Evolutionary conservation across 2,113 vertebrate species (phyloP).

Genomic region (Siniperca chuatsi): DNA sequence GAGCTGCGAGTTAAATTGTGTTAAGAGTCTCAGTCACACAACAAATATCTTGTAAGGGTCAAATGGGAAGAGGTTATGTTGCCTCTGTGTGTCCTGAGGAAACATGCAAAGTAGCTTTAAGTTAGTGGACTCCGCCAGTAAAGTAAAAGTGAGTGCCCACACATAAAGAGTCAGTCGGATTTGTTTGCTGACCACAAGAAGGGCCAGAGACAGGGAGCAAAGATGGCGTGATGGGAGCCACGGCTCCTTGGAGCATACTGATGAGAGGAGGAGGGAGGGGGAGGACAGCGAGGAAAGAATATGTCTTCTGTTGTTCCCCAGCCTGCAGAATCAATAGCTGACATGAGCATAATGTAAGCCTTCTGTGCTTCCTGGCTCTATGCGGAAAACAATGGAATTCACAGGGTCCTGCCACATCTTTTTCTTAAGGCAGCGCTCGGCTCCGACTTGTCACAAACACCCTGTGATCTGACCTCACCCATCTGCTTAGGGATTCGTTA

Average conservation of each 20-base stretch:
- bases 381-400: constrained; percentile 67
- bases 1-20: constrained; percentile 6
- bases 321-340: constrained; percentile 77
- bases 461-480: constrained; percentile 70
- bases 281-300: constrained; percentile 61
- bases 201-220: constrained; percentile 56
- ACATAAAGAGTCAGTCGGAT: background rate
- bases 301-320: constrained; percentile 73
- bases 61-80: background rate
- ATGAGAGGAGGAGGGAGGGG: constrained; percentile 59
- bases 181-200: constrained; percentile 48
- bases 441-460: constrained; percentile 65
- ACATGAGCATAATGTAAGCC: constrained; percentile 72
- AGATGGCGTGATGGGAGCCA: constrained; percentile 67
- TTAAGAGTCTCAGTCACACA: background rate
- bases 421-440: constrained; percentile 41
- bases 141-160: constrained; percentile 5
- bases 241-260: constrained; percentile 71
- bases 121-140: background rate
- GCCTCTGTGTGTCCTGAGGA: background rate
- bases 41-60: background rate
- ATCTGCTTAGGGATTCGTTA: constrained; percentile 70
- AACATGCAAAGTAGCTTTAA: background rate
- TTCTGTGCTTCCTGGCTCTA: constrained; percentile 58
- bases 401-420: constrained; percentile 46